phyloP scores from a whole-genome alignment of 2,888 invertebrate genomes.

The Fragum sueziense region DNA sequence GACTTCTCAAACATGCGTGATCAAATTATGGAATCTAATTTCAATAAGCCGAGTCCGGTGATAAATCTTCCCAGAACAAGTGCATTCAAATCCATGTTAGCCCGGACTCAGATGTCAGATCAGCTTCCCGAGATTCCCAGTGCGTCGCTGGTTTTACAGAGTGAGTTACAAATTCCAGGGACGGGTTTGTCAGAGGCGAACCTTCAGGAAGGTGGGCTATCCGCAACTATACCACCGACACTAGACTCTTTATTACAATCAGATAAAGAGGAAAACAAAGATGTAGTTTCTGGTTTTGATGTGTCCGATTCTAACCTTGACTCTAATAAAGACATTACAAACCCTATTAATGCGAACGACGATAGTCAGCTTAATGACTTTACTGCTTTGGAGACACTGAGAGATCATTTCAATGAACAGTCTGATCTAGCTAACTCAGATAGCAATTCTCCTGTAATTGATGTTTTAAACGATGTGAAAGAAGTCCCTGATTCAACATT shows the following conservation, averaged over 20 bases:
- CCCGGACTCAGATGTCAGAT: conserved; percentile 41
- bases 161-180: conserved; percentile 46
- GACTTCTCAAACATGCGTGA: conserved; percentile 13
- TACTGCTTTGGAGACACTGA: neutral
- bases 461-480: neutral
- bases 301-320: neutral
- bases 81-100: conserved; percentile 36
- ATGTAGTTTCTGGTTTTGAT: neutral
- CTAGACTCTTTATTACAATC: conserved; percentile 18
- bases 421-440: neutral
- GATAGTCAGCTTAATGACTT: neutral
- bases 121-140: conserved; percentile 39
- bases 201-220: conserved; percentile 43
- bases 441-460: neutral
- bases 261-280: conserved; percentile 26
- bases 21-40: neutral
- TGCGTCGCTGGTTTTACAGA: conserved; percentile 41
- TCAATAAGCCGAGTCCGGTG: conserved; percentile 7
- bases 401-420: conserved; percentile 17
- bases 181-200: conserved; percentile 41
- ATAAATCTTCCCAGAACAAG: conserved; percentile 27
- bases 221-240: conserved; percentile 27
- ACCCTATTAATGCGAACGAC: neutral
- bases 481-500: neutral
- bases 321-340: neutral